These are phyloP conservation scores for Chauna torquata DNA, from an alignment of 2,113 vertebrate genomes.

Conservation along the genomic window DNA sequence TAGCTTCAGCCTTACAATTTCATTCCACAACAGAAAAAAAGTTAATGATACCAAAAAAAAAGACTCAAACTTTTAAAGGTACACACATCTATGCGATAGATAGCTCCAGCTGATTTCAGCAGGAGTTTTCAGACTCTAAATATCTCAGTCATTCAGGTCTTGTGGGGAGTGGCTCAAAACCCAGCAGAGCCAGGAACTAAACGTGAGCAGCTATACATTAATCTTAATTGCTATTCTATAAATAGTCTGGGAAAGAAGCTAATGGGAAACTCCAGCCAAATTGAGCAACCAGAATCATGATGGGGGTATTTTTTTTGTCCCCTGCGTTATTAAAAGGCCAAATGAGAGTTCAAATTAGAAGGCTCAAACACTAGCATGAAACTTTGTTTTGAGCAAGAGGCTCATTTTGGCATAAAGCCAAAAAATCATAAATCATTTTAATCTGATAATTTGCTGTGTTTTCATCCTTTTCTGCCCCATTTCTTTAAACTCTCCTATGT, in stretches of 20 bases:
- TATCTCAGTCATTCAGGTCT: conserved; percentile 10
- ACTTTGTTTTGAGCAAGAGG: neutral
- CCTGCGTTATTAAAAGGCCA: conserved; percentile 16
- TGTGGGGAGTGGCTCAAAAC: conserved; percentile 55
- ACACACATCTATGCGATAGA: neutral
- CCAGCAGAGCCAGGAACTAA: conserved; percentile 38
- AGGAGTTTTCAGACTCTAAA: conserved; percentile 16
- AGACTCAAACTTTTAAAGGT: neutral
- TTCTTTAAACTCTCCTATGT: neutral
- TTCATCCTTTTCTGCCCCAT: neutral
- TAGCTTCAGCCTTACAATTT: neutral
- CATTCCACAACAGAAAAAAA: neutral
- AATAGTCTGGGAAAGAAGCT: conserved; percentile 54
- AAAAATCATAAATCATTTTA: neutral
- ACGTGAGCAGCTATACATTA: conserved; percentile 38
- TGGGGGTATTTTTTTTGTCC: conserved; percentile 20
- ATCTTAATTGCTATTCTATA: conserved; percentile 64
- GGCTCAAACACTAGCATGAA: neutral
- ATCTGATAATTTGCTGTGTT: neutral
- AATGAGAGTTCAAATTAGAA: conserved; percentile 26
- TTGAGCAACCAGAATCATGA: conserved; percentile 46
- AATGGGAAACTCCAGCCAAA: conserved; percentile 40
- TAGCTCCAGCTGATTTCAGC: conserved; percentile 26
- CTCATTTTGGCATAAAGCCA: neutral
- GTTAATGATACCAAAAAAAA: neutral